phyloP scores from a whole-genome alignment of 2,113 vertebrate genomes.

The Xiphorhynchus elegans region DNA sequence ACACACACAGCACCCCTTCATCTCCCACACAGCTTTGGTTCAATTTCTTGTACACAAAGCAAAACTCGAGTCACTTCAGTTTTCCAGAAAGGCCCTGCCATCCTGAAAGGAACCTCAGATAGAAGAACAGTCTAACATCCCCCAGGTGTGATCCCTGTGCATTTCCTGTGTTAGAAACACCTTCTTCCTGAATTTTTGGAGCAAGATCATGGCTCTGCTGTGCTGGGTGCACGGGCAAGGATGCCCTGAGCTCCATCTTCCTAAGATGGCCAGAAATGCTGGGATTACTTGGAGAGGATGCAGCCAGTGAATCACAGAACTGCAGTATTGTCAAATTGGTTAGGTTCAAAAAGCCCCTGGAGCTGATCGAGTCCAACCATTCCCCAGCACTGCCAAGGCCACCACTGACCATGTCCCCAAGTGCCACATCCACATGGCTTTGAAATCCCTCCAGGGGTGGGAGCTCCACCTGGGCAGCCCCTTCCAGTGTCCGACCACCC shows the following conservation, averaged over 20 bases:
- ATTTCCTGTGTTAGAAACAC: neutral
- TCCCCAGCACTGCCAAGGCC: neutral
- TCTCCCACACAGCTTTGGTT: neutral
- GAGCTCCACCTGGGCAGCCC: neutral
- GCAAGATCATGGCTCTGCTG: neutral
- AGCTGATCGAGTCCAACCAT: neutral
- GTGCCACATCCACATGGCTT: neutral
- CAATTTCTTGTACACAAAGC: neutral
- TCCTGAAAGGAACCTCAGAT: neutral
- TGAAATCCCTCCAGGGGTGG: neutral
- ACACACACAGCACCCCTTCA: neutral
- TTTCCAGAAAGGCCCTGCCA: neutral
- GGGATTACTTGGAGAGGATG: neutral
- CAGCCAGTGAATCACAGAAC: neutral
- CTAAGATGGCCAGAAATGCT: neutral
- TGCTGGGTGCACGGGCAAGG: neutral
- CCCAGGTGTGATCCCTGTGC: fast-evolving
- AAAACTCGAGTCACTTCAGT: neutral
- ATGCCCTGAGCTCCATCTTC: neutral
- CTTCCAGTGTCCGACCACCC: neutral
- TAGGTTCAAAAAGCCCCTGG: neutral
- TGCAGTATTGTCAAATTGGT: neutral
- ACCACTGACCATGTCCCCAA: neutral
- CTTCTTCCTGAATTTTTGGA: neutral
- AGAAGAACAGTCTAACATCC: neutral